Conservation (phyloP, 2,113 vertebrate species). For the Rafetus swinhoei region DNA sequence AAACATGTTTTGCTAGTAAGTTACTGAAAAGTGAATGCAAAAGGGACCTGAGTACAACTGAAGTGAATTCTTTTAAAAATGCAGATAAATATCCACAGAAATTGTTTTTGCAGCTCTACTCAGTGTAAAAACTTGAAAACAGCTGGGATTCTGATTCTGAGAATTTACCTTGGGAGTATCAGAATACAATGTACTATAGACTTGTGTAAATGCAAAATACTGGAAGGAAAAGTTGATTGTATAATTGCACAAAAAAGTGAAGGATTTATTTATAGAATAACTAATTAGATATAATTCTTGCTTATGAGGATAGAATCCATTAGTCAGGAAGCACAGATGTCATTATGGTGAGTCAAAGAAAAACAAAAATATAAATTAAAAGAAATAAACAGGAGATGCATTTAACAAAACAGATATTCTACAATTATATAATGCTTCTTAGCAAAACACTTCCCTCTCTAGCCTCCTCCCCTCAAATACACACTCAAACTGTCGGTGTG, state of each 20-base stretch:
- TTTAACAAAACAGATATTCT: not conserved
- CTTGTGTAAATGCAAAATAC: not conserved
- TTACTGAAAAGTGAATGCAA: not conserved
- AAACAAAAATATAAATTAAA: not conserved
- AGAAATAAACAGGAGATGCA: not conserved
- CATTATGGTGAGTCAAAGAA: not conserved
- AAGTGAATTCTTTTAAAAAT: not conserved
- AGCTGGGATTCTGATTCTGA: not conserved
- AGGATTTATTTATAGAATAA: not conserved
- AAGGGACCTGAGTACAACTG: too few species aligned
- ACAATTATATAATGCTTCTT: not conserved
- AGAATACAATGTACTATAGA: not conserved
- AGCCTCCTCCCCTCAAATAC: not conserved
- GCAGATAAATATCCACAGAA: not conserved
- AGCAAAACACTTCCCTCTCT: not conserved
- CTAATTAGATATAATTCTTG: not conserved
- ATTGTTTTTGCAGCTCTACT: not conserved
- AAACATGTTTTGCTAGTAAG: not conserved
- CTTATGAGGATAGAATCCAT: slow-evolving; percentile 12
- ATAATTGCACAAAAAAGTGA: not conserved
- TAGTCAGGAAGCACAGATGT: not conserved
- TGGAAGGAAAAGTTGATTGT: not conserved
- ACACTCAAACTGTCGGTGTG: not conserved
- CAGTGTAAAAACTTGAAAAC: not conserved
- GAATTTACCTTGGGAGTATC: not conserved